A percentile compares a stretch with the other conserved stretches of the same genome.
Conservation (phyloP, 2,113 vertebrate species). For the Mormyrus lacerda region DNA sequence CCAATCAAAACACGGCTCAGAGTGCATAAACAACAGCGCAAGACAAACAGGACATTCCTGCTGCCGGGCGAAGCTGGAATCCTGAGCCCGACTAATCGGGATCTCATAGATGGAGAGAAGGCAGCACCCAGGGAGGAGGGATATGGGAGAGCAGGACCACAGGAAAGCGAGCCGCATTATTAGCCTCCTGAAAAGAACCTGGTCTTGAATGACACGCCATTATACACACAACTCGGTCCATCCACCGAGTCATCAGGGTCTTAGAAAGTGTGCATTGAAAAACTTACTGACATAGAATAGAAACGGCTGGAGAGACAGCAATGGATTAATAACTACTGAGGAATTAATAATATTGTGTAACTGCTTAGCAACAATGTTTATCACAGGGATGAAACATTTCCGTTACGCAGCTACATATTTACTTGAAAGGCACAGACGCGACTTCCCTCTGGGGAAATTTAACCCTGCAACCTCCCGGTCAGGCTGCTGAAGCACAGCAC, state of each 20-base stretch:
- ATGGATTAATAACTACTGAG: neutral
- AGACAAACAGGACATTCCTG: conserved; percentile 76
- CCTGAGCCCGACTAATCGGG: conserved; percentile 61
- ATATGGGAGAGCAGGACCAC: neutral
- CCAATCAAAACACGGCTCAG: conserved; percentile 41
- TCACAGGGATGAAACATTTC: neutral
- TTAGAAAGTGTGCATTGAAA: neutral
- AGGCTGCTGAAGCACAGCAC: neutral
- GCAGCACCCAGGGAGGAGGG: neutral
- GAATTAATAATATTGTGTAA: neutral
- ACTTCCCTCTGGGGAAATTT: neutral
- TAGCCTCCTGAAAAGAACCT: conserved; percentile 18
- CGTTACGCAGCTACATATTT: neutral
- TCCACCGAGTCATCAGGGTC: neutral
- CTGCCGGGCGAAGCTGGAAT: conserved; percentile 66
- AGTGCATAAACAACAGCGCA: conserved; percentile 50
- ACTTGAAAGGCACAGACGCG: neutral
- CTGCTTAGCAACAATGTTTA: neutral
- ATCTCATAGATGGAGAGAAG: conserved; percentile 52
- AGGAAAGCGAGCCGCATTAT: conserved; percentile 31
- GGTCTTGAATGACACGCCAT: conserved; percentile 21
- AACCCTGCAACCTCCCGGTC: neutral
- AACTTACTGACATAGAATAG: neutral
- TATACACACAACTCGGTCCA: conserved; percentile 6
- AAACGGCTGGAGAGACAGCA: neutral